phyloP scores from a whole-genome alignment of 1,140 invertebrate species.

The Paralvinella palmiformis region DNA sequence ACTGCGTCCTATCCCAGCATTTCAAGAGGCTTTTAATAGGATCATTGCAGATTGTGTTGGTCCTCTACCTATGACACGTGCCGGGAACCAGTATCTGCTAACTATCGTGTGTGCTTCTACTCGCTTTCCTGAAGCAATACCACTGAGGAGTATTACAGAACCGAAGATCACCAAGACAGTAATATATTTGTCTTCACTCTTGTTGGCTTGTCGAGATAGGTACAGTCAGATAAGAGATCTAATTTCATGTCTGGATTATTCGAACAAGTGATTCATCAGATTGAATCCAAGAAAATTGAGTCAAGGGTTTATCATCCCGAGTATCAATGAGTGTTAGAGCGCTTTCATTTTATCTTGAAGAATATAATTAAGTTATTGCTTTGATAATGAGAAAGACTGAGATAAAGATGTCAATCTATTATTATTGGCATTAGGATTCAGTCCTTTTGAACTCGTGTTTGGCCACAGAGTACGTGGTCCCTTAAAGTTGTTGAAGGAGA shows the following conservation, averaged over 20 bases:
- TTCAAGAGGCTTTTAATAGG: conserved; percentile 19
- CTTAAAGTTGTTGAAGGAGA: conserved; percentile 21
- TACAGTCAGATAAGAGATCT: conserved; percentile 19
- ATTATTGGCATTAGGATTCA: conserved; percentile 22
- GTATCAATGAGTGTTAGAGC: conserved; percentile 8
- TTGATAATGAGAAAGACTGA: conserved; percentile 10
- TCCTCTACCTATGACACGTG: conserved; percentile 8
- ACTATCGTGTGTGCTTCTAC: conserved; percentile 18
- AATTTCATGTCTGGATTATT: conserved; percentile 22
- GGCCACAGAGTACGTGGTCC: conserved; percentile 22
- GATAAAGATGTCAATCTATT: conserved; percentile 5
- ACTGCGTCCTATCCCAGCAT: conserved; percentile 19
- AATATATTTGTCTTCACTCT: conserved; percentile 13
- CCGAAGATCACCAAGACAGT: conserved; percentile 15
- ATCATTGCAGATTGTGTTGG: conserved; percentile 21
- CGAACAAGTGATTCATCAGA: conserved; percentile 20
- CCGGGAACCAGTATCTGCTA: conserved; percentile 13
- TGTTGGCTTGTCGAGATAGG: conserved; percentile 14
- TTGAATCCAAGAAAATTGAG: conserved; percentile 9
- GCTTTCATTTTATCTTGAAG: conserved; percentile 12
- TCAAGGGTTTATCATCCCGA: conserved; percentile 16
- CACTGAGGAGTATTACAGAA: conserved; percentile 7
- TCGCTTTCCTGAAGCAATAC: conserved; percentile 16
- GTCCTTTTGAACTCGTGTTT: conserved; percentile 23
- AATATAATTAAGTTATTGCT: conserved; percentile 11